Base-by-base conservation (phyloP, 2,888 invertebrate genomes). In the Mesorhabditis spiculigera region DNA sequence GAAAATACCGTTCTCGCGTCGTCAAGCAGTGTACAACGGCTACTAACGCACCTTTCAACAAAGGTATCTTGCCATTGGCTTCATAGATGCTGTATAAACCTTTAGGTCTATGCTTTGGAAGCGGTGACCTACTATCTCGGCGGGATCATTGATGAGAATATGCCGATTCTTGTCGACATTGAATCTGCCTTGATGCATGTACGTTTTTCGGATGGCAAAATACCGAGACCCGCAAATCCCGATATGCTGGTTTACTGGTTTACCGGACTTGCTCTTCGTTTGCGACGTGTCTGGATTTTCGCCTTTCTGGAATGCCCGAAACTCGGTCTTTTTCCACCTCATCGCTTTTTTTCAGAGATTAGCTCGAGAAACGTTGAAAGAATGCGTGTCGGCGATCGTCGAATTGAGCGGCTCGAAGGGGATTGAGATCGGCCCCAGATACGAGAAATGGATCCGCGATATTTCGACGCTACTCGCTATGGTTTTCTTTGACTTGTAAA, bases 41-140 rank as follows among this genome's bases (percentile, higher is more conserved):
- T 75, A n/a, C 75, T 77, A 6, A 73, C 78, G 16, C 70, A 74
- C 64, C 63, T 80, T 62, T 73, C 77, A 13, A 66, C 77, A 45
- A 73, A 75, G 65, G 75, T 75, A 6, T 10, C 28, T 67, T 50
- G 6, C 3, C 10, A 58, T n/a, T 13, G 13, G 58, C 10, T 10
- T n/a, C 10, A 64, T 64, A 28, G 64, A 65, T 43, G 44, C 10
- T 13, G 42, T 65, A 13, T 6, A 65, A 10, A 43, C 43, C 10
- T 43, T 13, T 62, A 69, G n/a, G 65, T 81, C 10, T 85, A 82
- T 68, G 75, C 82, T 4, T 73, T 85, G 28, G 85, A 85, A 69
- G 78, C 82, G 5, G 72, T 81, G n/a, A 67, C 80, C n/a, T 85
- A 84, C 69, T 85, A 85, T 70, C 68, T 85, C 45, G 77, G 75